Evolutionary conservation across 23 tunicate species (phyloP).

Genomic region (Clavelina lepadiformis): DNA sequence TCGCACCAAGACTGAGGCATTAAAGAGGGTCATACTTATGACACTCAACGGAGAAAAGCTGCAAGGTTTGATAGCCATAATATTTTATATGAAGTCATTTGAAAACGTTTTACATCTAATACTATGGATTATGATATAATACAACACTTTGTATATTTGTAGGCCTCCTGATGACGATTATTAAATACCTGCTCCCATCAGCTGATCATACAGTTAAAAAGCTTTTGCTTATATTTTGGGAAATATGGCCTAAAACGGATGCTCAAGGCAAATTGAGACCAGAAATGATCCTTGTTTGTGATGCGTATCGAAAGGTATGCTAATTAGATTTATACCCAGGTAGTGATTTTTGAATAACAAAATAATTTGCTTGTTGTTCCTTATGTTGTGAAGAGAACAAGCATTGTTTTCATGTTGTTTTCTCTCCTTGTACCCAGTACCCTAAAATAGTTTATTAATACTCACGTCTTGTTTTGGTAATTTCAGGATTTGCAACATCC

Average conservation of each 20-base stretch:
- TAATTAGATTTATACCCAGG: neutral
- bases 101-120: no score
- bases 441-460: no score
- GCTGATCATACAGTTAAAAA: conserved; percentile 95
- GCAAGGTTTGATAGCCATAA: conserved; percentile 31
- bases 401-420: no score
- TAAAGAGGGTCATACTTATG: conserved; percentile 89
- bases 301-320: conserved; percentile 99
- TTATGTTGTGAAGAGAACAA: no score
- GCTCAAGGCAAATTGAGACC: conserved; percentile 84
- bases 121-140: no score
- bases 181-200: conserved; percentile 92
- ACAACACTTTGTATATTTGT: neutral
- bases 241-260: conserved; percentile 98
- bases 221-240: conserved; percentile 94
- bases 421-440: no score
- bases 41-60: conserved; percentile 97
- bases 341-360: no score
- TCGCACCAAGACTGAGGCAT: conserved; percentile 85
- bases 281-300: conserved; percentile 98
- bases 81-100: neutral
- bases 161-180: conserved; percentile 94
- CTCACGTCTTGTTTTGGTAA: neutral
- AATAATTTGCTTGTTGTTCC: no score
- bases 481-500: conserved; percentile 97